Evolutionary conservation across 2,797 vertebrate species (phyloP).

Genomic region (Enteromius unitaeniatus): DNA sequence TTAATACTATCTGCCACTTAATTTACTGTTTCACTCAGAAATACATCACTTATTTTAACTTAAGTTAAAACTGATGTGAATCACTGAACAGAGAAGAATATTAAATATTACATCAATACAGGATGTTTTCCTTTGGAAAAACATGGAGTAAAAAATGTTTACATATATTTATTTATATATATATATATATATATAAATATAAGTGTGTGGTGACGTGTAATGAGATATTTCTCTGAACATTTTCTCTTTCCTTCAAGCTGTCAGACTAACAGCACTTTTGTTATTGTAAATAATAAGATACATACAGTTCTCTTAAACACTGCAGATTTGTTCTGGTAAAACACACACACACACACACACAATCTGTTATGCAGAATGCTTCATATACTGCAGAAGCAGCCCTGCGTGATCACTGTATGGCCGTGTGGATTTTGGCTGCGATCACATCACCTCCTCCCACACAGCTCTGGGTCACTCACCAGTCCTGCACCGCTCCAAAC

Average conservation of each 20-base stretch:
- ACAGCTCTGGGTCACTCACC: slow-evolving; percentile 73
- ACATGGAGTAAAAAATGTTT: no score
- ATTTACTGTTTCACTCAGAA: neutral
- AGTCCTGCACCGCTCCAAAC: slow-evolving; percentile 86
- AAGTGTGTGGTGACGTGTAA: neutral
- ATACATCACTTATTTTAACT: neutral
- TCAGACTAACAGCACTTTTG: neutral
- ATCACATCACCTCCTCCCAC: neutral
- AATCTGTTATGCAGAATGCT: slow-evolving; percentile 10
- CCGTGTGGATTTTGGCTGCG: neutral
- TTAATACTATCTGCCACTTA: neutral
- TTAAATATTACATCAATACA: neutral
- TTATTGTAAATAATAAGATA: slow-evolving; percentile 9
- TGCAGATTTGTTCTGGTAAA: slow-evolving; percentile 3
- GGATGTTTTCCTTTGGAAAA: neutral
- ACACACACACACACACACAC: neutral
- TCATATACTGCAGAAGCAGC: neutral
- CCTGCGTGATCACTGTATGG: neutral
- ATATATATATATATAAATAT: no score
- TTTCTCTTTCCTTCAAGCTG: neutral
- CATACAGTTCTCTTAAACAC: slow-evolving; percentile 27
- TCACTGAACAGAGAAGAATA: neutral
- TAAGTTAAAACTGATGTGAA: neutral
- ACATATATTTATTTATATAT: no score
- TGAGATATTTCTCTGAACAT: neutral